Base-by-base conservation (phyloP, 2,797 vertebrate species). In the Enteromius afrohamiltoni region DNA sequence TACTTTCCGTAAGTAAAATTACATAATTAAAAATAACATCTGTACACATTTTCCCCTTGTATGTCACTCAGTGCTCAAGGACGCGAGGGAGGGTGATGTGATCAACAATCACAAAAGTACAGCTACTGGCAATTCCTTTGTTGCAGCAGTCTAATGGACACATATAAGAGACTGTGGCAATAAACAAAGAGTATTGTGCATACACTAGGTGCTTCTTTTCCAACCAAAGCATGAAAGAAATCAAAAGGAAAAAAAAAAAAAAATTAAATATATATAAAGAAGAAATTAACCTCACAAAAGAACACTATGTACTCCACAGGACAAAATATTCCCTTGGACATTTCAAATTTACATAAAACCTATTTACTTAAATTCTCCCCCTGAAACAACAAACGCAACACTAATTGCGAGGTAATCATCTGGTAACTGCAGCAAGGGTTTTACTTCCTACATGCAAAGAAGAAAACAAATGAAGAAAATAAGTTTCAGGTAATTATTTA, bases 81-180 rank as follows among this genome's bases (percentile, higher is more conserved):
- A 65, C 51, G 37, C 0, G 45, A 16, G 16, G 13, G 21, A 77
- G 23, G 77, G 45, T 62, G 47, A 77, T 65, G 58, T 64, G 26
- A 79, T 84, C 70, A 87, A 82, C 45, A 75, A 42, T 42, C 19
- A 69, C 58, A 76, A 74, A 78, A 83, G 21, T 70, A 42, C 68
- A 82, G 49, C 71, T 64, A 58, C 79, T 49, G 37, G n/a, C 47
- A 67, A 34, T 60, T 81, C 45, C 45, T 49, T n/a, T 58, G 11
- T 19, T n/a, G 42, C n/a, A 37, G 34, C 19, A 80, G 62, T 51
- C 1, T 1, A 34, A 84, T 6, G 19, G 26, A 47, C 82, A 29
- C 47, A 78, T 23, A 23, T 23, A 23, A 45, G 68, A 75, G 37
- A 62, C 47, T 17, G 47, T 45, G n/a, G 69, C 77, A 80, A 87